Base-by-base conservation (phyloP, 2,888 invertebrate genomes). In the Pherbina coryleti region DNA sequence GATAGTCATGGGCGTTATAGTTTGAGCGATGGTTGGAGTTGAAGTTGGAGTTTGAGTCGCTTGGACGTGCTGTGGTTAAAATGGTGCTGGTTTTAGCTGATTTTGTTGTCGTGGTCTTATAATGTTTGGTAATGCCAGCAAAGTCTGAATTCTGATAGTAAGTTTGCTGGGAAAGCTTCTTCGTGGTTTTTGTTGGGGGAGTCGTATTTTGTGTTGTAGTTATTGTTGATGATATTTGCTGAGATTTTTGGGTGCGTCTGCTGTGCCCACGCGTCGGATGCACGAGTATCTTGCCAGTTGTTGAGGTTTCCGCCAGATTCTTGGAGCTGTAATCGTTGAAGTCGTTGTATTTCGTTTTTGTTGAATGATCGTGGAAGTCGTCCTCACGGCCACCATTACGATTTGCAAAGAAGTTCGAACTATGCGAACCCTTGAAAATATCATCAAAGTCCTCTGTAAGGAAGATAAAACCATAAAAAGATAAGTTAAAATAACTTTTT, bases 341-440 rank as follows among this genome's bases (percentile, higher is more conserved):
- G 25, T 90, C 90, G 80, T 91, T 91, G 44, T 88, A 89, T 77
- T 85, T 84, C 78, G 83, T 80, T 69, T 88, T 85, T 8, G 79
- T 77, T 85, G 83, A 79, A 78, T 87, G 87, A 77, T 92, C 91
- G 77, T 92, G 91, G 75, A 91, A 91, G 79, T 91, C 91, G 73
- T 90, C 90, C 85, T 93, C 92, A 82, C 92, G 92, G 8, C 92
- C 92, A 57, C 91, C 91, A 85, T 93, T 92, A 70, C 91, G 90
- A 85, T 92, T 92, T 83, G 93, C 93, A 89, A 93, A 95, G 90
- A 94, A 95, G 88, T 95, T 94, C 1, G 94, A 94, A 78, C 94
- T 94, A 86, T 94, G 94, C 31, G 94, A 94, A 62, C 93, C 92
- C 82, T 93, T 93, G 78, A 94, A 93, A 78, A 92, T 91, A 84